Base-by-base conservation (phyloP, 2,888 invertebrate species). In the Epinotia demarniana region DNA sequence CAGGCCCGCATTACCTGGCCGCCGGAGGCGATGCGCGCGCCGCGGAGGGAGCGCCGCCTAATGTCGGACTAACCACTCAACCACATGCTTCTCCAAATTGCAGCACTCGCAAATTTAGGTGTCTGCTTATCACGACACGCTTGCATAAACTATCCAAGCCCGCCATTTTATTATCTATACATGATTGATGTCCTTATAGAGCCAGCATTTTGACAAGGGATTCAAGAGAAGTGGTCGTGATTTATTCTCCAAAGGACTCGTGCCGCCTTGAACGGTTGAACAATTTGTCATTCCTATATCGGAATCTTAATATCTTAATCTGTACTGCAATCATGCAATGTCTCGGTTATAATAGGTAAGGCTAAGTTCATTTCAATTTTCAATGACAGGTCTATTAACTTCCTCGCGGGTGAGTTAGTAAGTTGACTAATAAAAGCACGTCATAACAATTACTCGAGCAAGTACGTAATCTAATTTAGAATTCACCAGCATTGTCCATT, bases 401-500 rank as follows among this genome's bases (percentile, higher is more conserved):
- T 60, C 63, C 63, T 63, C 53, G 27, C 49, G 70, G 57, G 71
- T 62, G 63, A 73, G 78, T 77, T 79, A 78, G 77, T 81, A 27
- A 27, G 23, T 27, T 27, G 82, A 82, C 82, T 87, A 86, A 88
- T 84, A 83, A 83, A 83, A 84, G 84, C 87, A 85, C 88, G 87
- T 82, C 81, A 81, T 86, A 85, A 87, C 86, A 87, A 89, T 91
- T 90, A 90, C 89, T 85, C 86, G 89, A 88, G 83, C 80, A 77
- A 81, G 85, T 85, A 82, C 79, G 83, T 83, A 86, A 85, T 87
- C 90, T 91, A 87, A 92, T 92, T 92, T 91, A 84, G 86, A 88
- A 91, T 91, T 90, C 90, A 90, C 87, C 85, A 88, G 85, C 87
- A 85, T 87, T 86, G 85, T 85, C 86, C 81, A 84, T 86, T 90